Evolutionary conservation across 2,888 invertebrate species (phyloP), one percentile per base, ranked within the genome.

Genomic region (Ochropacha duplaris): DNA sequence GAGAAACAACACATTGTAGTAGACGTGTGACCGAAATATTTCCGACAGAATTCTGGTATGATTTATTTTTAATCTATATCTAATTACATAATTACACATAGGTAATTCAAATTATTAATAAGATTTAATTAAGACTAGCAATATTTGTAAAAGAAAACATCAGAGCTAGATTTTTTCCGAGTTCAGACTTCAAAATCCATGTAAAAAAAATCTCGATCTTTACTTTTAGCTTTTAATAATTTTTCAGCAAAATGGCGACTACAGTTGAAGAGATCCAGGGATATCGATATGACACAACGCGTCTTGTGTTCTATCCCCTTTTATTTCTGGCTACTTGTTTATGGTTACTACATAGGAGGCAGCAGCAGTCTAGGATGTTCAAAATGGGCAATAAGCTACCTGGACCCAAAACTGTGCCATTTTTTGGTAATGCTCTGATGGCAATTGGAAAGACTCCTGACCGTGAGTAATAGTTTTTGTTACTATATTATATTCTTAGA

Each of bases 401-500:
- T 0, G 96, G 96, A 55, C 96, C 96, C 0, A 69, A 85, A 1
- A 89, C 94, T 0, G 63, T 94, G 16, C 97, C 97, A 0, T 44
- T 97, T 1, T 71, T 97, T 56, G 97, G 97, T 65, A 96, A 95
- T 73, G 95, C 96, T 0, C 88, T 95, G 14, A 80, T 95, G 58
- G 94, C 95, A 0, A 64, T 95, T 0, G 95, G 95, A 55, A 92
- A 93, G 61, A 93, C 93, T 57, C 94, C 96, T 57, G 86, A 91
- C 64, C 92, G 96, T 96, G 88, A 67, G 64, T 50, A 36, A 12
- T 22, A 16, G 31, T 19, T 56, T 36, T 4, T 24, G 5, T 24
- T 24, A 24, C n/a, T n/a, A n/a, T n/a, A n/a, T n/a, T n/a, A n/a
- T n/a, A n/a, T n/a, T n/a, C n/a, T n/a, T n/a, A n/a, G n/a, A n/a